phyloP scores from a whole-genome alignment of 1,140 invertebrate species.

The Leptopilina boulardi region DNA sequence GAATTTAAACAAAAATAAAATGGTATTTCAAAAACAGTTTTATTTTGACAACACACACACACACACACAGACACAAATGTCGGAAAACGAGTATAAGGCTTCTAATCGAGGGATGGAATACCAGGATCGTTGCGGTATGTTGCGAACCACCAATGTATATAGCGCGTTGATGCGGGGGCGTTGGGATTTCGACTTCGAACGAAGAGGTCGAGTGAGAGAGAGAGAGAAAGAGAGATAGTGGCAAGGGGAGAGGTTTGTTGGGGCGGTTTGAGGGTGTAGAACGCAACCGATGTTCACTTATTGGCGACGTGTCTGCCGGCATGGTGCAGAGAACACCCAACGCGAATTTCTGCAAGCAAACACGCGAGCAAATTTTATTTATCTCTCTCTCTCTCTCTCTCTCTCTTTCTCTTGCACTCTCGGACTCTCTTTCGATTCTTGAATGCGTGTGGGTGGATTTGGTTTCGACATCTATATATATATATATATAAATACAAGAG shows the following conservation, averaged over 20 bases:
- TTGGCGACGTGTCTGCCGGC: slow-evolving; percentile 75
- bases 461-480: too few relatives aligned
- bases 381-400: slow-evolving; percentile 56
- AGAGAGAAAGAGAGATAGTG: neutral
- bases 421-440: slow-evolving; percentile 50
- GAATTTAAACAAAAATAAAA: too few relatives aligned
- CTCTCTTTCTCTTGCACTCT: slow-evolving; percentile 53
- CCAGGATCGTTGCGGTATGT: slow-evolving; percentile 61
- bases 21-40: neutral
- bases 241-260: slow-evolving; percentile 46
- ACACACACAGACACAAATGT: neutral
- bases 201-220: slow-evolving; percentile 48
- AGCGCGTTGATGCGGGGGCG: slow-evolving; percentile 42
- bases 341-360: slow-evolving; percentile 52
- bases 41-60: slow-evolving; percentile 4
- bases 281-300: slow-evolving; percentile 75
- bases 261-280: slow-evolving; percentile 68
- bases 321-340: slow-evolving; percentile 69
- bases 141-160: slow-evolving; percentile 51
- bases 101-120: slow-evolving; percentile 57
- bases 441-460: slow-evolving; percentile 57
- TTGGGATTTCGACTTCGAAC: slow-evolving; percentile 48
- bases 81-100: slow-evolving; percentile 49
- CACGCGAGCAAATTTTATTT: slow-evolving; percentile 54
- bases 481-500: too few relatives aligned